Percentiles rank a stretch among this genome's conserved stretches.
These are phyloP conservation scores for Bubalus kerabau DNA, from an alignment of 2,113 vertebrate genomes.

Conservation along the genomic window DNA sequence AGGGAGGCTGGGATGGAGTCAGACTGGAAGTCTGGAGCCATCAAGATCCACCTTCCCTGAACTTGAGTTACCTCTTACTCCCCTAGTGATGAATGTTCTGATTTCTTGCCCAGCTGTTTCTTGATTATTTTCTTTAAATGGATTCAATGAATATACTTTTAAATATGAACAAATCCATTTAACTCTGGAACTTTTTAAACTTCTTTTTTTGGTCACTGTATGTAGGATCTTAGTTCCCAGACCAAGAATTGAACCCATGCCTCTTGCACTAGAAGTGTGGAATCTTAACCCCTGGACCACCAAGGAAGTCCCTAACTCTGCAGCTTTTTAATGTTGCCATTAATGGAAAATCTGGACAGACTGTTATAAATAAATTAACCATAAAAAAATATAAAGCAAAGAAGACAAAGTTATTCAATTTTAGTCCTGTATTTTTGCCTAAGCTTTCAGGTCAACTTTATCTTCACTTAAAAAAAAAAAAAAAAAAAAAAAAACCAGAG, in stretches of 20 bases:
- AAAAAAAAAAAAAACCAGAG: no score
- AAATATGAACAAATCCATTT: not conserved
- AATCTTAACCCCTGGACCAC: not conserved
- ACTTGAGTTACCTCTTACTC: not conserved
- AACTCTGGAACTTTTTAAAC: not conserved
- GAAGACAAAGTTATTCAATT: not conserved
- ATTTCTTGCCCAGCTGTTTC: not conserved
- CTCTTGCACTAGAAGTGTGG: not conserved
- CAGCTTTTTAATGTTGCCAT: not conserved
- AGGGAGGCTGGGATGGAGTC: not conserved
- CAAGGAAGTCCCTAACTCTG: not conserved
- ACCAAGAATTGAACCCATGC: not conserved
- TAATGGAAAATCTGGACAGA: not conserved
- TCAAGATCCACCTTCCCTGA: fast-evolving
- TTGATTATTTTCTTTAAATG: not conserved
- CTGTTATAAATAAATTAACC: conserved; percentile 5
- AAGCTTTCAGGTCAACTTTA: not conserved
- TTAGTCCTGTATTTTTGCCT: not conserved
- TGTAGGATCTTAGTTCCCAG: not conserved
- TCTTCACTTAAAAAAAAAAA: not conserved
- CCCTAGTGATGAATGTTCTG: not conserved
- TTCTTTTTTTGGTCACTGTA: not conserved
- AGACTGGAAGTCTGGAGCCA: fast-evolving
- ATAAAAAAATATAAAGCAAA: not conserved
- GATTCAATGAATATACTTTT: not conserved